These are phyloP conservation scores for Hyles euphorbiae DNA, from an alignment of 1,140 invertebrate genomes.

Conservation along the genomic window DNA sequence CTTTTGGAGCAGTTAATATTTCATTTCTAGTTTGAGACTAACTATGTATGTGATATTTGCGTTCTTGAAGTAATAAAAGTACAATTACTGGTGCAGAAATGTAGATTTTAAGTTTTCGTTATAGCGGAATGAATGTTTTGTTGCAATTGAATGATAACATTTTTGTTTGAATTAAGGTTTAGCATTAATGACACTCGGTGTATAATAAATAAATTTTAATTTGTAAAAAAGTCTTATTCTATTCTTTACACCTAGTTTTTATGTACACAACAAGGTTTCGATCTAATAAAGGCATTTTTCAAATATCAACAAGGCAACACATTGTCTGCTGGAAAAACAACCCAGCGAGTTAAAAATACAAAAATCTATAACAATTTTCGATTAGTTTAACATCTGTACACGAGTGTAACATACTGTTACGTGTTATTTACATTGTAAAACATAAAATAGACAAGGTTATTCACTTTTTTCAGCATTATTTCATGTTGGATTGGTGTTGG, in stretches of 20 bases:
- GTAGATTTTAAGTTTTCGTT: no score
- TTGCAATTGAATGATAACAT: background rate
- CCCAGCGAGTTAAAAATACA: conserved; percentile 2
- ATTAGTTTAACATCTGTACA: conserved; percentile 7
- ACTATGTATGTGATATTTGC: no score
- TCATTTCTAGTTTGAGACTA: no score
- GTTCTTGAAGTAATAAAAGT: no score
- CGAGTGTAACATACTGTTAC: conserved; percentile 2
- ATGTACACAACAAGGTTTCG: conserved; percentile 8
- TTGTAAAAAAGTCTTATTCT: conserved; percentile 11
- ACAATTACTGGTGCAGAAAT: no score
- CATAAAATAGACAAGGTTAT: background rate
- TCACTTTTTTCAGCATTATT: background rate
- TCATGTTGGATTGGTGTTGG: no score
- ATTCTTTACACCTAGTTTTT: conserved; percentile 2
- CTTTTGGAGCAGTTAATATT: no score
- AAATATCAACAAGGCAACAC: conserved; percentile 5
- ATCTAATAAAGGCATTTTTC: conserved; percentile 3
- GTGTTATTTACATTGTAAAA: conserved; percentile 14
- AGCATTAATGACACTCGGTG: background rate
- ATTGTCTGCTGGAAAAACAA: background rate
- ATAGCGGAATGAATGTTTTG: background rate
- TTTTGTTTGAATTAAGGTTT: background rate
- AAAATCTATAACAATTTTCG: conserved; percentile 2
- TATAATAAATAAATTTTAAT: conserved; percentile 11